These are phyloP conservation scores for Psilopogon haemacephalus DNA, from an alignment of 2,113 vertebrate genomes.

Conservation along the genomic window DNA sequence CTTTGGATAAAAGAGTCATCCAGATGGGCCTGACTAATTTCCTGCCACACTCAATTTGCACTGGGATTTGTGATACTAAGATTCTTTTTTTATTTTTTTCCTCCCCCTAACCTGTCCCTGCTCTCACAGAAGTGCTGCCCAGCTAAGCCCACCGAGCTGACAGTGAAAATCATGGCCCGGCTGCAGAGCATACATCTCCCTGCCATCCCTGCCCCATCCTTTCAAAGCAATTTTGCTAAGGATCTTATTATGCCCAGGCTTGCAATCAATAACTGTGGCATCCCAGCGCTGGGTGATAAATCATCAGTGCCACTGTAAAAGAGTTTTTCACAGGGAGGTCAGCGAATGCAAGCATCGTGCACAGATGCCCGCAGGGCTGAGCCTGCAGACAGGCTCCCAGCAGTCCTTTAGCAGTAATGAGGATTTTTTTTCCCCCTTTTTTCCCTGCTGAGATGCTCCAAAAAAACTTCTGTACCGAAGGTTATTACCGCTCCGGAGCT, in stretches of 20 bases:
- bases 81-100: neutral
- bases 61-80: neutral
- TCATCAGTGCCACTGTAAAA: conserved; percentile 15
- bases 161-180: neutral
- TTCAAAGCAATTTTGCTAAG: neutral
- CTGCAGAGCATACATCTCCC: neutral
- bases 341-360: neutral
- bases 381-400: conserved; percentile 3
- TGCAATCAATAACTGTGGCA: conserved; percentile 37
- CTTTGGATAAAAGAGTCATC: neutral
- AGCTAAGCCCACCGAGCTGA: neutral
- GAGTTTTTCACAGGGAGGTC: conserved; percentile 24
- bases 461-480: conserved; percentile 44
- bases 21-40: neutral
- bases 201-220: neutral
- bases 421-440: too few relatives aligned
- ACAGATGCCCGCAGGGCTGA: conserved; percentile 10
- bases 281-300: neutral
- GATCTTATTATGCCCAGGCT: neutral
- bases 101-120: neutral
- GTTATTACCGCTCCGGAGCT: conserved; percentile 16
- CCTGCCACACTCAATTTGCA: neutral
- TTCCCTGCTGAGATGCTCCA: neutral
- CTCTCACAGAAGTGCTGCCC: neutral
- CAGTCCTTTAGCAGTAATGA: conserved; percentile 29